Evolutionary conservation across 2,888 invertebrate genomes (phyloP).

Genomic region (Aleiodes testaceus): DNA sequence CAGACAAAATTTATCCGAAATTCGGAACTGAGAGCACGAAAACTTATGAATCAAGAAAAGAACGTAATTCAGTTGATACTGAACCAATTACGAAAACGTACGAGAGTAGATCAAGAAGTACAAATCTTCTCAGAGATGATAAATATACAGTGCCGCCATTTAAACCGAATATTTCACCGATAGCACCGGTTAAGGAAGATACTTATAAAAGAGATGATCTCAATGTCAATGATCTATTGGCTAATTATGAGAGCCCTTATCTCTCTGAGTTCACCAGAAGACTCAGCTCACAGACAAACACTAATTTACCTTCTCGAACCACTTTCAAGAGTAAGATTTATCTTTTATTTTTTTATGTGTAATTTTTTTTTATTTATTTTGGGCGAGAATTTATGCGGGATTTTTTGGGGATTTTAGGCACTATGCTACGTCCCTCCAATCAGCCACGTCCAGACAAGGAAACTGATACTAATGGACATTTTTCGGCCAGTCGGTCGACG

Average conservation of each 20-base stretch:
- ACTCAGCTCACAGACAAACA: conserved; percentile 68
- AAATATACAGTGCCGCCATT: conserved; percentile 60
- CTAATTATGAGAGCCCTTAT: conserved; percentile 79
- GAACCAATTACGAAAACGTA: conserved; percentile 53
- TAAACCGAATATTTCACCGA: conserved; percentile 62
- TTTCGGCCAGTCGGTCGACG: conserved; percentile 61
- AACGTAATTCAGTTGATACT: conserved; percentile 49
- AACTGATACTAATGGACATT: conserved; percentile 69
- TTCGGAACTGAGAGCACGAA: conserved; percentile 54
- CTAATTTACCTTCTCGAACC: conserved; percentile 59
- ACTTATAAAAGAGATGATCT: conserved; percentile 53
- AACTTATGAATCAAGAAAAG: conserved; percentile 39
- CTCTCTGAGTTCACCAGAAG: conserved; percentile 82
- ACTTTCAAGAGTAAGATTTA: conserved; percentile 61
- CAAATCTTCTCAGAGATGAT: conserved; percentile 56
- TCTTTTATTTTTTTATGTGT: conserved; percentile 3
- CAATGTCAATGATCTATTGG: conserved; percentile 60
- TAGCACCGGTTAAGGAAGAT: conserved; percentile 57
- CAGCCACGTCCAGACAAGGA: conserved; percentile 61
- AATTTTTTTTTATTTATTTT: not conserved
- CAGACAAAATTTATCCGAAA: conserved; percentile 50
- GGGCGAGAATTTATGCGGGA: conserved; percentile 1
- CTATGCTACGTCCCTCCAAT: conserved; percentile 55
- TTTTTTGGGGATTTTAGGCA: conserved; percentile 48
- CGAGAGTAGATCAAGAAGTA: conserved; percentile 56